Conservation (phyloP, 2,888 invertebrate genomes). For the Drosophila ustulata region DNA sequence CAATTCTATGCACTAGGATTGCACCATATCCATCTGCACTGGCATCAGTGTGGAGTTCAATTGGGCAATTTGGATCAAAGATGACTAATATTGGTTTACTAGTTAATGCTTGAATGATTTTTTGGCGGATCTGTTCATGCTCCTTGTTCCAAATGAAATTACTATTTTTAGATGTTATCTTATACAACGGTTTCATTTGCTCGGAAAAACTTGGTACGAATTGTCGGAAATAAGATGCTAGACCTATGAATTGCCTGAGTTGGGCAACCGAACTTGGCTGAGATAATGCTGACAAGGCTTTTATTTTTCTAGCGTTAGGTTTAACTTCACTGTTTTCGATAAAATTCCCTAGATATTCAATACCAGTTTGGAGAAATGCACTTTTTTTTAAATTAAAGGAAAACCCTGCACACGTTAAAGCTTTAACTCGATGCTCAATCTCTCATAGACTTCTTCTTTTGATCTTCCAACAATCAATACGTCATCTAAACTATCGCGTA, state of each 20-base stretch:
- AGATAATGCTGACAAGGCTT: not conserved
- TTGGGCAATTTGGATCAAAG: slow-evolving; percentile 27
- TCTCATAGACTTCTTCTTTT: slow-evolving; percentile 22
- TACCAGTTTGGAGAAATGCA: not conserved
- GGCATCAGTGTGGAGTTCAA: slow-evolving; percentile 4
- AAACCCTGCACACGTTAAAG: not conserved
- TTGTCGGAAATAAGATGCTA: slow-evolving; percentile 8
- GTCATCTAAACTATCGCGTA: slow-evolving; percentile 20
- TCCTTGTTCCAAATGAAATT: slow-evolving; percentile 14
- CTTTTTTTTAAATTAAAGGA: not conserved
- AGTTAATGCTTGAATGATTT: slow-evolving; percentile 1
- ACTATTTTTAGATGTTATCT: slow-evolving; percentile 8
- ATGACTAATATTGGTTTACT: slow-evolving; percentile 22
- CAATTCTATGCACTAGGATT: slow-evolving; percentile 2
- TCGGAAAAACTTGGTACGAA: not conserved
- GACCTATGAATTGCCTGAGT: slow-evolving; percentile 9
- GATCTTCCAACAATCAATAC: slow-evolving; percentile 10
- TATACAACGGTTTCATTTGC: slow-evolving; percentile 8
- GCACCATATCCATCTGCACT: slow-evolving; percentile 9
- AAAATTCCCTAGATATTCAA: not conserved
- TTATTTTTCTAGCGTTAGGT: not conserved
- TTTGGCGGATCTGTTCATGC: slow-evolving; percentile 5
- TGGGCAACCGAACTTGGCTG: not conserved
- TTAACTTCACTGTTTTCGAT: not conserved
- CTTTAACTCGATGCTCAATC: not conserved